Evolutionary conservation across 2,888 invertebrate species (phyloP).

Genomic region (Archips crataeganus): DNA sequence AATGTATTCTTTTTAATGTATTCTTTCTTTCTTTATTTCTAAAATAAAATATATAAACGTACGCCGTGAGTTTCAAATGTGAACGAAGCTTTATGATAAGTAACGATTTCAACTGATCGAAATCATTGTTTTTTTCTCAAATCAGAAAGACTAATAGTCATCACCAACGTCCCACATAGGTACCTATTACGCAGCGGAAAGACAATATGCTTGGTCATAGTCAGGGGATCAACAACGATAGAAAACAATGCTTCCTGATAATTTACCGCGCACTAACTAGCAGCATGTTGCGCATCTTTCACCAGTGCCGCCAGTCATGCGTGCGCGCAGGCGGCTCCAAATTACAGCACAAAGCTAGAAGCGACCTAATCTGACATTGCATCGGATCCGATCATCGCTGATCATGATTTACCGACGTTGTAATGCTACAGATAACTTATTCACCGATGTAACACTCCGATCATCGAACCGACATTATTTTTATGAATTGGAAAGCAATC

Average conservation of each 20-base stretch:
- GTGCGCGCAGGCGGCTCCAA: constrained; percentile 73
- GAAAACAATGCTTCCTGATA: constrained; percentile 71
- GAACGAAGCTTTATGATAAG: not conserved
- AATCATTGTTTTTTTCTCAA: not conserved
- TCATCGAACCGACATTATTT: not conserved
- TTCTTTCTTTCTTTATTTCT: too few relatives aligned
- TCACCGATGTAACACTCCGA: not conserved
- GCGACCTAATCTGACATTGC: constrained; percentile 81
- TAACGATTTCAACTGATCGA: not conserved
- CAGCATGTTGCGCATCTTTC: constrained; percentile 65
- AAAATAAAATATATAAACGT: too few relatives aligned
- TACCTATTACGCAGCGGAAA: constrained; percentile 15
- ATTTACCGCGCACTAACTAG: constrained; percentile 67
- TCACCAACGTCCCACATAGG: constrained; percentile 4
- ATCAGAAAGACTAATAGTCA: constrained; percentile 1
- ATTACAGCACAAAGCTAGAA: constrained; percentile 81
- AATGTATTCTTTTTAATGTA: too few relatives aligned
- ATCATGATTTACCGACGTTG: constrained; percentile 83
- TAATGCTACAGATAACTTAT: constrained; percentile 14
- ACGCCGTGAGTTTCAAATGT: not conserved
- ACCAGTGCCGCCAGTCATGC: constrained; percentile 76
- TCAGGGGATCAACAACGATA: constrained; percentile 54
- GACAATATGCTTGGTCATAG: constrained; percentile 29
- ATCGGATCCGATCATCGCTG: constrained; percentile 80
- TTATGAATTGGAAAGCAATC: not conserved